These are phyloP conservation scores for Sebastes kiyomatsui DNA, from an alignment of 2,797 vertebrate genomes.

Conservation along the genomic window DNA sequence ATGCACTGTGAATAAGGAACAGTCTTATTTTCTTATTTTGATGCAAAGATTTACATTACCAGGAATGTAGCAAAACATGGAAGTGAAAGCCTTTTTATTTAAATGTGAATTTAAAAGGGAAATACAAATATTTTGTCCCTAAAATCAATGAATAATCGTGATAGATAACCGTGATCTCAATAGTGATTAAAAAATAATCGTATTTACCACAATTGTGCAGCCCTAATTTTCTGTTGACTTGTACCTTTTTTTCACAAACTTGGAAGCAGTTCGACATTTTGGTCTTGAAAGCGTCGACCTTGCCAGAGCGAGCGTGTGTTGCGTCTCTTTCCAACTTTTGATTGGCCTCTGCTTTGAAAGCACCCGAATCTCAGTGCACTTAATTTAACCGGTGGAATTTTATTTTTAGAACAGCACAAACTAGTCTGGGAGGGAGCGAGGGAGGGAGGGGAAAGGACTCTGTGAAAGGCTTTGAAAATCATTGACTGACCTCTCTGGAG, in stretches of 20 bases:
- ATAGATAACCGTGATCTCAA: no score
- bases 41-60: no score
- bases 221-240: slow-evolving; percentile 20
- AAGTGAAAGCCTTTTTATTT: no score
- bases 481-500: slow-evolving; percentile 29
- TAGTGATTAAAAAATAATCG: no score
- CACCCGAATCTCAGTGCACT: slow-evolving; percentile 67
- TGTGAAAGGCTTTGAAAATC: slow-evolving; percentile 27
- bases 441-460: background rate
- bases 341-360: slow-evolving; percentile 48
- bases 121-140: no score
- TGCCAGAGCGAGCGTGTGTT: slow-evolving; percentile 29
- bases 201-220: no score
- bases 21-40: no score
- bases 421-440: slow-evolving; percentile 39
- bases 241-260: background rate
- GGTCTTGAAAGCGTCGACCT: slow-evolving; percentile 22
- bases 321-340: slow-evolving; percentile 38
- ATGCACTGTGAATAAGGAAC: no score
- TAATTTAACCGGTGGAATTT: slow-evolving; percentile 79
- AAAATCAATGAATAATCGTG: no score
- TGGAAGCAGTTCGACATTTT: slow-evolving; percentile 24
- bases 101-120: no score
- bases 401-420: slow-evolving; percentile 73
- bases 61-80: no score